Evolutionary conservation across 2,797 vertebrate genomes (phyloP).

Genomic region (Halcyon badia): DNA sequence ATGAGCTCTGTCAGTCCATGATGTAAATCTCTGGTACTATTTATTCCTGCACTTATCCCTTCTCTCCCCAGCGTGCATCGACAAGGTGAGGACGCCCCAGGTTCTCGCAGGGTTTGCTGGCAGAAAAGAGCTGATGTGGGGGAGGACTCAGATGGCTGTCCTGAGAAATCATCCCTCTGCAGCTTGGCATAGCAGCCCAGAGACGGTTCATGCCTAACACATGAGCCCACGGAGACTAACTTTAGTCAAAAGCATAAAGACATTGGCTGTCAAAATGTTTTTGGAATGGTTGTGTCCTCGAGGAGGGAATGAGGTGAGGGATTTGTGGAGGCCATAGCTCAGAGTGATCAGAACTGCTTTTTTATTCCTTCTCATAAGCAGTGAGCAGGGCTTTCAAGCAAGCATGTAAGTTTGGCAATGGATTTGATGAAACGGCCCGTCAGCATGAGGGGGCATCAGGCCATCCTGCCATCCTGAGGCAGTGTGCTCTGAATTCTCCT

Average conservation of each 20-base stretch:
- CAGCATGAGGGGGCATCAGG: background rate
- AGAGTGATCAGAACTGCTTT: background rate
- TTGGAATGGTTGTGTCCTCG: background rate
- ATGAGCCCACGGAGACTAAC: constrained; percentile 19
- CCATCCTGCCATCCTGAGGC: background rate
- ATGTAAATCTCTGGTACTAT: background rate
- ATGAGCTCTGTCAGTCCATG: background rate
- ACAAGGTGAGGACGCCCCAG: background rate
- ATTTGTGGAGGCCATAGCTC: background rate
- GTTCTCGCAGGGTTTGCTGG: background rate
- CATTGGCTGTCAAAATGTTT: background rate
- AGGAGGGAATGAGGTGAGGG: background rate
- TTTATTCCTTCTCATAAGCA: background rate
- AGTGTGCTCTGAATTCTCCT: background rate
- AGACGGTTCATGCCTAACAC: background rate
- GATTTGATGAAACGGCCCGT: background rate
- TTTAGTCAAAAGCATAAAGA: constrained; percentile 26
- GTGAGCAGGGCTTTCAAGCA: background rate
- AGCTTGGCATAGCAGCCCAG: constrained; percentile 16
- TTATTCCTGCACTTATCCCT: background rate
- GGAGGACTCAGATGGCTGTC: background rate
- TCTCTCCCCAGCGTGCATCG: background rate
- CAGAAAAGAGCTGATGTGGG: background rate
- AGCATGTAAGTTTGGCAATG: background rate
- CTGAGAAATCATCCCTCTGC: background rate